Conservation (phyloP, 2,113 vertebrate genomes). For the Herpetotheres cachinnans region DNA sequence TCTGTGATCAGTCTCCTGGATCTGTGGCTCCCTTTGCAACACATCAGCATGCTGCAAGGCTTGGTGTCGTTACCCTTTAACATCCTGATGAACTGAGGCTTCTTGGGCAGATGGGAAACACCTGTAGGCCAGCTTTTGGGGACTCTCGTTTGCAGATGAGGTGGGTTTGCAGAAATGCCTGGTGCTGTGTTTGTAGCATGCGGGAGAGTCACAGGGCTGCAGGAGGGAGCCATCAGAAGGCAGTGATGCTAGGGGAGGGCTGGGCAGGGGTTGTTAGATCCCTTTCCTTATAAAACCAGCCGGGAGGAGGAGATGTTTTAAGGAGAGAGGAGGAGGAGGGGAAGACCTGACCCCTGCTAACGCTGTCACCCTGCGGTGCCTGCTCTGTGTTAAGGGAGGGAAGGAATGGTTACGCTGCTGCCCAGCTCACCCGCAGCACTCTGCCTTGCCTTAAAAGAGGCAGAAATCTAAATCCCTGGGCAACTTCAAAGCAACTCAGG, state of each 20-base stretch:
- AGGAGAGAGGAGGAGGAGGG: background rate
- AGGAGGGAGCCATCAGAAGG: background rate
- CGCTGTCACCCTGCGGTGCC: background rate
- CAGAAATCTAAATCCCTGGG: slow-evolving; percentile 54
- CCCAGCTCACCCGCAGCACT: background rate
- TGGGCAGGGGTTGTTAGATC: background rate
- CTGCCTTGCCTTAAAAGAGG: slow-evolving; percentile 53
- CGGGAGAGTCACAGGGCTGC: background rate
- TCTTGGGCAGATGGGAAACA: background rate
- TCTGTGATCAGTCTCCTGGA: accelerated
- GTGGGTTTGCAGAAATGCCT: background rate
- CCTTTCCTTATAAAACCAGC: background rate
- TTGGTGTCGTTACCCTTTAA: background rate
- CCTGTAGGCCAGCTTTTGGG: background rate
- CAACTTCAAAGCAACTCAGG: slow-evolving; percentile 25
- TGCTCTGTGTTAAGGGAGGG: slow-evolving; percentile 45
- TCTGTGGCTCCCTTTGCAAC: background rate
- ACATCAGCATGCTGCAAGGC: accelerated
- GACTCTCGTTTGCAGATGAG: background rate
- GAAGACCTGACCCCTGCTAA: background rate
- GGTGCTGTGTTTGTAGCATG: accelerated
- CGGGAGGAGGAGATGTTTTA: background rate
- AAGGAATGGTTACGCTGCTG: background rate
- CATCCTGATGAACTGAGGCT: accelerated
- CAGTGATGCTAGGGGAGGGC: background rate